phyloP scores from a whole-genome alignment of 2,888 invertebrate genomes.

The Craniophora ligustri region DNA sequence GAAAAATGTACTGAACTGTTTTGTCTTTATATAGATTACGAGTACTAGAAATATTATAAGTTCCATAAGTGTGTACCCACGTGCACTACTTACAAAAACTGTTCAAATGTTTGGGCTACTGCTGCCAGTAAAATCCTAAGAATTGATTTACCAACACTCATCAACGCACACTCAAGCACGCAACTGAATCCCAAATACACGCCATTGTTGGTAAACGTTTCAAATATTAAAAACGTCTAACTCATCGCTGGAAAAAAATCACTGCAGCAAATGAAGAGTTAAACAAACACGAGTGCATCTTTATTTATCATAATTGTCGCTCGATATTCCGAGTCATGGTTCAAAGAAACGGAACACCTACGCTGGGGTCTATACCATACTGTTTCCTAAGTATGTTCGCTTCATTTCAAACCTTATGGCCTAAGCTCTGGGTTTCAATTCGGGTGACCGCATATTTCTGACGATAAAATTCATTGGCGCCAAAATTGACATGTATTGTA shows the following conservation, averaged over 20 bases:
- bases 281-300: constrained; percentile 82
- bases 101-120: constrained; percentile 30
- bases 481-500: constrained; percentile 83
- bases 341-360: constrained; percentile 85
- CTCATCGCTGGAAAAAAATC: constrained; percentile 68
- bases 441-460: constrained; percentile 17
- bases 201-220: constrained; percentile 43
- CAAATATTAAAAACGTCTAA: constrained; percentile 51
- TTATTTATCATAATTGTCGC: constrained; percentile 85
- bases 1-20: too few relatives aligned
- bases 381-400: constrained; percentile 32
- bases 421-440: constrained; percentile 30
- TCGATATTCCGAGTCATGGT: constrained; percentile 79
- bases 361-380: constrained; percentile 62
- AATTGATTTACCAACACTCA: constrained; percentile 40
- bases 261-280: constrained; percentile 85
- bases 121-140: constrained; percentile 38
- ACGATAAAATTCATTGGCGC: constrained; percentile 71
- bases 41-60: too few relatives aligned
- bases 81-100: constrained; percentile 2
- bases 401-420: constrained; percentile 56
- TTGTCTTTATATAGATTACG: too few relatives aligned
- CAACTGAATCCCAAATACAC: constrained; percentile 40
- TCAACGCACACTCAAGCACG: constrained; percentile 34
- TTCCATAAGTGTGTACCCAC: neutral